phyloP scores from a whole-genome alignment of 2,888 invertebrate species.

The Biston betularia region DNA sequence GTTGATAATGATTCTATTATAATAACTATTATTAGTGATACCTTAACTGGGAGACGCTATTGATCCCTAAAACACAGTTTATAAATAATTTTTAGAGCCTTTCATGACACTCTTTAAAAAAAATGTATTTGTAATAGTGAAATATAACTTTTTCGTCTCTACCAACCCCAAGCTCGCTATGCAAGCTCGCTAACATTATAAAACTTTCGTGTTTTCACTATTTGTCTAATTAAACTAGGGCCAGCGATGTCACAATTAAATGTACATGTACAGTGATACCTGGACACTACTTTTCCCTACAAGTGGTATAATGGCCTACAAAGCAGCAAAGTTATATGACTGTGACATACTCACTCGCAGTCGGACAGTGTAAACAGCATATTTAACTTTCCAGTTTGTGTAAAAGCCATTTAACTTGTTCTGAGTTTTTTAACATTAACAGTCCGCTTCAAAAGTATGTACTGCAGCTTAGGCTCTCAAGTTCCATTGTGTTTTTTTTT shows the following conservation, averaged over 20 bases:
- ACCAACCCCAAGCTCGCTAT: background rate
- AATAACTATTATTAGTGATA: too few species aligned
- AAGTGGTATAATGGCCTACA: conserved; percentile 8
- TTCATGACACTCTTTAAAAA: too few species aligned
- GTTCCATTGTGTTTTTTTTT: background rate
- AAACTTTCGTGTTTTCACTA: background rate
- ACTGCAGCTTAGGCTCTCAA: too few species aligned
- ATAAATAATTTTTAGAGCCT: too few species aligned
- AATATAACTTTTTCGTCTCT: background rate
- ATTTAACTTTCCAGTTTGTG: conserved; percentile 44
- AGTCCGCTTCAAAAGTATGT: conserved; percentile 2
- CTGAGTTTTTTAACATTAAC: conserved; percentile 44
- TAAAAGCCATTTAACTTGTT: conserved; percentile 56
- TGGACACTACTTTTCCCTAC: background rate
- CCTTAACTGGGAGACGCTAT: too few species aligned
- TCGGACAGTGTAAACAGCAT: conserved; percentile 36
- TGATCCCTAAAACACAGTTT: too few species aligned
- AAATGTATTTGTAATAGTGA: too few species aligned
- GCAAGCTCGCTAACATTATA: background rate
- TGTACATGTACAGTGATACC: background rate
- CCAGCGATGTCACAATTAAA: background rate
- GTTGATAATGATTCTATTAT: too few species aligned
- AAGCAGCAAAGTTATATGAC: conserved; percentile 38
- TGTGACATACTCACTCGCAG: conserved; percentile 28
- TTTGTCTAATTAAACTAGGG: conserved; percentile 7